Evolutionary conservation across 2,797 vertebrate genomes (phyloP).

Genomic region (Malurus leucopterus): DNA sequence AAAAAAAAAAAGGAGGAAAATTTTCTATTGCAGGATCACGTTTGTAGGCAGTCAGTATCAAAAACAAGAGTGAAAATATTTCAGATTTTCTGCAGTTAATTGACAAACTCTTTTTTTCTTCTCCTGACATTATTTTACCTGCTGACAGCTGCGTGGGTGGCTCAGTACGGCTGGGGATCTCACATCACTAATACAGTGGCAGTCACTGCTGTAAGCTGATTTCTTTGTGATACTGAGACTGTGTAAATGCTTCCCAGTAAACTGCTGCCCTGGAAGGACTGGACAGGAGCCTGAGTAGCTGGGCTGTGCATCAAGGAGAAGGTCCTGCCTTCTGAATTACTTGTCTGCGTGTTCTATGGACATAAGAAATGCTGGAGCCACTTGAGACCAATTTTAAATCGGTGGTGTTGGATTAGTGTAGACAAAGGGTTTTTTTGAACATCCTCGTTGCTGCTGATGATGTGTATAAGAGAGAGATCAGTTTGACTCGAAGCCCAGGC

Average conservation of each 20-base stretch:
- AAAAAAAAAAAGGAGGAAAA: background rate
- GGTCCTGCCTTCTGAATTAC: background rate
- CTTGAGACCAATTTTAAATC: background rate
- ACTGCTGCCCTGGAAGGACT: background rate
- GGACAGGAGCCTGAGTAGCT: background rate
- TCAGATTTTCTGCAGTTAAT: background rate
- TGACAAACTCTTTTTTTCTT: constrained; percentile 16
- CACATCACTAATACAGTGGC: background rate
- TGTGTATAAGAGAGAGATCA: background rate
- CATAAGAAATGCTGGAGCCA: background rate
- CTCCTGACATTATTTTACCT: background rate
- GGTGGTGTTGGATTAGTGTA: rapidly evolving
- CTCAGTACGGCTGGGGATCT: background rate
- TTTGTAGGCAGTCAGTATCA: constrained; percentile 12
- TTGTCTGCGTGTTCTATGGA: rapidly evolving
- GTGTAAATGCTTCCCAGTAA: background rate
- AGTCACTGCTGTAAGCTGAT: background rate
- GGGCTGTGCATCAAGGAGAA: background rate
- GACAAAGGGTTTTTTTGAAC: background rate
- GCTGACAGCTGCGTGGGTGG: constrained; percentile 9
- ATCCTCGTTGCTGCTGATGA: background rate
- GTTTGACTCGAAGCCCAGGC: background rate
- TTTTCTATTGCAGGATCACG: background rate
- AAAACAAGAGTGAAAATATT: constrained; percentile 1
- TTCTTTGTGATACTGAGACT: background rate